These are phyloP conservation scores for Hesperia comma DNA, from an alignment of 2,888 invertebrate genomes.

Conservation along the genomic window DNA sequence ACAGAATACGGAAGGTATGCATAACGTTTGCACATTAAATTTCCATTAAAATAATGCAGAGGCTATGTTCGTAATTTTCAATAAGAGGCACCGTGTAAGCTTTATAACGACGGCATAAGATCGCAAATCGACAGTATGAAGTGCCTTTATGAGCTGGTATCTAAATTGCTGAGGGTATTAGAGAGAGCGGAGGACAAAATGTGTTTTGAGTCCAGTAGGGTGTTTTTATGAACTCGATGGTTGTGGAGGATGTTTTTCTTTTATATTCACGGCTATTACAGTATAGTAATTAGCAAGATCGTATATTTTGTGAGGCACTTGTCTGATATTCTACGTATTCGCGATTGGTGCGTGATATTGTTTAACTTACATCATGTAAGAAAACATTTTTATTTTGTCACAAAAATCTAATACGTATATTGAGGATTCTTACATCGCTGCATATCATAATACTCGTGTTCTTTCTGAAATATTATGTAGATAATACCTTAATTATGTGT, in stretches of 20 bases:
- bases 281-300: constrained; percentile 27
- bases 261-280: constrained; percentile 20
- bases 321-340: neutral
- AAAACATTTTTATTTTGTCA: too few relatives aligned
- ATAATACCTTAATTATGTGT: too few relatives aligned
- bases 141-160: constrained; percentile 20
- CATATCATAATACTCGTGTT: too few relatives aligned
- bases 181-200: constrained; percentile 15
- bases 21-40: constrained; percentile 53
- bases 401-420: too few relatives aligned
- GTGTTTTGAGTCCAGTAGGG: constrained; percentile 31
- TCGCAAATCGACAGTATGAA: neutral
- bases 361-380: too few relatives aligned
- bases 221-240: constrained; percentile 23
- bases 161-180: constrained; percentile 27
- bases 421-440: too few relatives aligned
- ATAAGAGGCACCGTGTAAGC: neutral
- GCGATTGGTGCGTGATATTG: too few relatives aligned
- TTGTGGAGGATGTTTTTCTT: constrained; percentile 25
- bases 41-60: constrained; percentile 68
- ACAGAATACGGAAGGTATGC: constrained; percentile 31
- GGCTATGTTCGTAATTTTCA: constrained; percentile 54
- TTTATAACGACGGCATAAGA: constrained; percentile 7
- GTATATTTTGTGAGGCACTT: constrained; percentile 12
- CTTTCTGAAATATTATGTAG: too few relatives aligned